A percentile compares a stretch with the other conserved stretches of the same genome.
Evolutionary conservation across 2,888 invertebrate species (phyloP).

Genomic region (Xanthostigma xanthostigma): DNA sequence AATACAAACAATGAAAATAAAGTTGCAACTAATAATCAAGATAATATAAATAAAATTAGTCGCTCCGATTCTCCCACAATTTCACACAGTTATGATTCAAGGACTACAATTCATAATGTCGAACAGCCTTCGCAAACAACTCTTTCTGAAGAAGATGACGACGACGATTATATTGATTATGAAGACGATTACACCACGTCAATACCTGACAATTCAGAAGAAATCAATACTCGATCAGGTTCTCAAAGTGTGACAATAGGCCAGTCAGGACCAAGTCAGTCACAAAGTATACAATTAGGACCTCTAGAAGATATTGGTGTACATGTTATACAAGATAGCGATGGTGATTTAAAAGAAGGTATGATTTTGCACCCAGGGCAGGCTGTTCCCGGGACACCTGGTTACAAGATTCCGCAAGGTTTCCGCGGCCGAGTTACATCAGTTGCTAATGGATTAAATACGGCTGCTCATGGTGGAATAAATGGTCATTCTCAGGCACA

Average conservation of each 20-base stretch:
- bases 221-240: conserved; percentile 21
- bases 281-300: conserved; percentile 47
- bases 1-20: conserved; percentile 13
- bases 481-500: conserved; percentile 51
- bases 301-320: conserved; percentile 42
- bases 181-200: conserved; percentile 36
- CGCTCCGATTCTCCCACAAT: background rate
- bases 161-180: conserved; percentile 43
- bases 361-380: conserved; percentile 49
- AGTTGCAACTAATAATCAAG: background rate
- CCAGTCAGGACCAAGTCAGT: conserved; percentile 30
- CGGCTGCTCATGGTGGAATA: conserved; percentile 39
- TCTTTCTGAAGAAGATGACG: conserved; percentile 26
- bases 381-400: conserved; percentile 47
- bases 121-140: background rate
- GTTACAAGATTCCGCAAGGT: conserved; percentile 51
- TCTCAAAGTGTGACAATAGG: conserved; percentile 23
- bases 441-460: conserved; percentile 41
- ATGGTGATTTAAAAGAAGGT: conserved; percentile 33
- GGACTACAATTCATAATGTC: background rate
- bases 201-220: conserved; percentile 27
- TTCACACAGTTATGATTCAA: background rate
- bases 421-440: conserved; percentile 50
- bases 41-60: no score
- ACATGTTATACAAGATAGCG: conserved; percentile 41